These are phyloP conservation scores for Callyntrura sp. DNA, from an alignment of 2,888 invertebrate species.

Conservation along the genomic window DNA sequence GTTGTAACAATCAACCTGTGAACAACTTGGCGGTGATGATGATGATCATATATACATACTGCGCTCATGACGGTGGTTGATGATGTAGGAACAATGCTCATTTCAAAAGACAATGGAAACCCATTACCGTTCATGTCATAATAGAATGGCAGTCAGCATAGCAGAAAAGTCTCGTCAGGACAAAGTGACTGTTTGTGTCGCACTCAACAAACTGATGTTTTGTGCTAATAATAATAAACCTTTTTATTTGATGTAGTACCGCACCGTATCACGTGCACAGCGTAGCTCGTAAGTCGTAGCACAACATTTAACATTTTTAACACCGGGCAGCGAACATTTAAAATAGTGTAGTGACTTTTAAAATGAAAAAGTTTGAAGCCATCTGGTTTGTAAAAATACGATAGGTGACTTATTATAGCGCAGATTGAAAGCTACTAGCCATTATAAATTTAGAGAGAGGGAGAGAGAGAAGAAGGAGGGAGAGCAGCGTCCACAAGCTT, in stretches of 20 bases:
- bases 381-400: not conserved
- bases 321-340: not conserved
- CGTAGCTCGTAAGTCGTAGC: not conserved
- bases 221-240: not conserved
- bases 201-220: too few relatives aligned
- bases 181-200: not conserved
- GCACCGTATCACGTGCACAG: conserved; percentile 20
- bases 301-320: not conserved
- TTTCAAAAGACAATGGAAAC: conserved; percentile 55
- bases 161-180: conserved; percentile 17
- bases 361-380: not conserved
- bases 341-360: not conserved
- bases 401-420: not conserved
- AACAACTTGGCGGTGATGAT: conserved; percentile 37
- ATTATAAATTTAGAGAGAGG: not conserved
- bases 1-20: not conserved
- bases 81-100: conserved; percentile 51
- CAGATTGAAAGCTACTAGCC: conserved; percentile 13
- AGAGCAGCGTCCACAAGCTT: too few relatives aligned
- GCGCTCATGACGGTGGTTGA: not conserved
- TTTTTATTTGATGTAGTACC: conserved; percentile 50
- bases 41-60: conserved; percentile 10
- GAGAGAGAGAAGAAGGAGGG: not conserved
- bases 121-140: conserved; percentile 44
- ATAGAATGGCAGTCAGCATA: conserved; percentile 8